A percentile compares a stretch with the other conserved stretches of the same genome.
Evolutionary conservation across 2,113 vertebrate genomes (phyloP).

Genomic region (Toxotes chatareus): DNA sequence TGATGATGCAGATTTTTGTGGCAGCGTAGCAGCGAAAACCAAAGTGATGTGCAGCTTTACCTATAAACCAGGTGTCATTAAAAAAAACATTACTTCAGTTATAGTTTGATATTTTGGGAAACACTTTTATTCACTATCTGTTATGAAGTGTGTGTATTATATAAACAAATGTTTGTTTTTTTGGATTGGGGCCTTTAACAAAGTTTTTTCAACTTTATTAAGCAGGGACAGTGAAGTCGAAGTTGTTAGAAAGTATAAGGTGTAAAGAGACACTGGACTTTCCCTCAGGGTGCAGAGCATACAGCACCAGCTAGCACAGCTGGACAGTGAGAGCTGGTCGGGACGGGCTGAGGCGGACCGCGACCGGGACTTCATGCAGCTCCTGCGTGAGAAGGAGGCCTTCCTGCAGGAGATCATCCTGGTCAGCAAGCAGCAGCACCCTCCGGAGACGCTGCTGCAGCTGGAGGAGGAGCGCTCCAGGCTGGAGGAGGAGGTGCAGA

Average conservation of each 20-base stretch:
- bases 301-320: slow-evolving; percentile 94
- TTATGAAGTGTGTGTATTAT: background rate
- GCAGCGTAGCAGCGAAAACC: background rate
- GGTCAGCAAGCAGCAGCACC: slow-evolving; percentile 90
- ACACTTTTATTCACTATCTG: background rate
- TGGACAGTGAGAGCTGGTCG: slow-evolving; percentile 94
- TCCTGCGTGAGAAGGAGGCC: slow-evolving; percentile 96
- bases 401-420: slow-evolving; percentile 94
- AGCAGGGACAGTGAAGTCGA: too few relatives aligned
- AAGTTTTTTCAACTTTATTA: too few relatives aligned
- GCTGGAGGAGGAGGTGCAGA: slow-evolving; percentile 94
- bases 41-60: background rate
- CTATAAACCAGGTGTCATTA: background rate
- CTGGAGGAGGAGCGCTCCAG: slow-evolving; percentile 91
- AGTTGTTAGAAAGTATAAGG: background rate
- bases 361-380: slow-evolving; percentile 94
- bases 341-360: slow-evolving; percentile 92
- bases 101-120: background rate
- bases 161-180: slow-evolving; percentile 15
- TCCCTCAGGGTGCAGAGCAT: slow-evolving; percentile 90
- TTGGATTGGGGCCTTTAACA: too few relatives aligned
- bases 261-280: background rate
- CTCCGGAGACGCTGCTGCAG: slow-evolving; percentile 86
- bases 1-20: background rate
- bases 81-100: background rate